Evolutionary conservation across 2,113 vertebrate genomes (phyloP).

Genomic region (Acrocephalus arundinaceus): DNA sequence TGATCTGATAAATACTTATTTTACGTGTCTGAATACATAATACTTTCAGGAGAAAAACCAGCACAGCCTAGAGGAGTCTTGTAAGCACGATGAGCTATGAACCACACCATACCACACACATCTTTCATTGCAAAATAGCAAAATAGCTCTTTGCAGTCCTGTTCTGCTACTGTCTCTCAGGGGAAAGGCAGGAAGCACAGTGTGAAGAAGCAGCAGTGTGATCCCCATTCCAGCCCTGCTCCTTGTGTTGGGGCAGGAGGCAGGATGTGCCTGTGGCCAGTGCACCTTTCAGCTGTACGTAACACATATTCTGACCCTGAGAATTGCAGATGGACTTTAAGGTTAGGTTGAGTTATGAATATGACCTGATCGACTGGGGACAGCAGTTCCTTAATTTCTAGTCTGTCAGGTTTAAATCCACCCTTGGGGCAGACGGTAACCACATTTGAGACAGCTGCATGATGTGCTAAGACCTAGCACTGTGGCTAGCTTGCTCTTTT

Average conservation of each 20-base stretch:
- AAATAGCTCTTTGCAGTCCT: background rate
- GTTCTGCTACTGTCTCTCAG: background rate
- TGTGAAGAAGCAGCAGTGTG: background rate
- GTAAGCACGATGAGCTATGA: background rate
- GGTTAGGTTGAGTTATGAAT: background rate
- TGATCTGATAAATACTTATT: background rate
- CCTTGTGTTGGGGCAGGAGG: background rate
- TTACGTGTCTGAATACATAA: background rate
- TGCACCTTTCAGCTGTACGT: background rate
- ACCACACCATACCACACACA: rapidly evolving
- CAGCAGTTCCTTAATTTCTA: constrained; percentile 3
- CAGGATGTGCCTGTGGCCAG: background rate
- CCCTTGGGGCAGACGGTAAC: background rate
- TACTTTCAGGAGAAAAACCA: background rate
- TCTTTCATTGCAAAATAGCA: background rate
- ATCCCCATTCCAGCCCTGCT: background rate
- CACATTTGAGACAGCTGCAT: background rate
- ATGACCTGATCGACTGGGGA: background rate
- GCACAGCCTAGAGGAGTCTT: background rate
- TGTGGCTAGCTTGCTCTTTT: background rate
- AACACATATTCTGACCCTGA: background rate
- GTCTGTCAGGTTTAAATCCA: background rate
- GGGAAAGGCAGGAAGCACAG: background rate
- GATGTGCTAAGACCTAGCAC: background rate
- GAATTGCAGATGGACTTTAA: background rate